Evolutionary conservation across 2,113 vertebrate genomes (phyloP).

Genomic region (Elgaria multicarinata): DNA sequence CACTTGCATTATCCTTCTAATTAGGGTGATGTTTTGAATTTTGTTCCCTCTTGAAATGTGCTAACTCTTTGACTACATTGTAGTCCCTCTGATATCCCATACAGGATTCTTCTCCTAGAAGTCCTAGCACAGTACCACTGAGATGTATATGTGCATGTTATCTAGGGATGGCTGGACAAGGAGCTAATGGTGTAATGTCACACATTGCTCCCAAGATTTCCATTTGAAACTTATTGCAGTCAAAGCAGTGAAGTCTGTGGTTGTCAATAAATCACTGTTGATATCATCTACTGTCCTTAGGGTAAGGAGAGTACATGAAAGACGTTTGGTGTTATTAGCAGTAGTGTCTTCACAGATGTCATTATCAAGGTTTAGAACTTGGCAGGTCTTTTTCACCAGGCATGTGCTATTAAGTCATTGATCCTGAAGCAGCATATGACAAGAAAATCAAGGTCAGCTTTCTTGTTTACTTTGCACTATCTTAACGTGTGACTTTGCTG

Average conservation of each 20-base stretch:
- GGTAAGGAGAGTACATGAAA: fast-evolving
- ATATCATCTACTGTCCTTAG: not conserved
- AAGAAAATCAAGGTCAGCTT: not conserved
- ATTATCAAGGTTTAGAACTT: not conserved
- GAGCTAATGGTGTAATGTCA: not conserved
- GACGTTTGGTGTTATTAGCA: fast-evolving
- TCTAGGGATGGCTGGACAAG: too few species aligned
- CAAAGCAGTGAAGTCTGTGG: not conserved
- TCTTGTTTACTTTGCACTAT: not conserved
- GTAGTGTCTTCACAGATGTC: not conserved
- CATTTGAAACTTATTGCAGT: not conserved
- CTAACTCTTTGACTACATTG: not conserved
- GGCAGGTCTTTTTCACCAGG: not conserved
- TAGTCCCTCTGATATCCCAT: not conserved
- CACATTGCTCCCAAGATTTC: not conserved
- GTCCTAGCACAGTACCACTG: not conserved
- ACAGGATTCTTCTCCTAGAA: not conserved
- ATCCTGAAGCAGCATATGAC: not conserved
- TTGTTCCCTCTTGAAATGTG: not conserved
- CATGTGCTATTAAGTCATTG: not conserved
- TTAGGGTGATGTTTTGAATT: not conserved
- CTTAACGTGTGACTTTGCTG: not conserved
- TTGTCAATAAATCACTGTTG: not conserved
- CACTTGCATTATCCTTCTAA: not conserved
- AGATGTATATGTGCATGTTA: not conserved